Base-by-base conservation (phyloP, 1,140 invertebrate species). In the Drosophila yakuba region DNA sequence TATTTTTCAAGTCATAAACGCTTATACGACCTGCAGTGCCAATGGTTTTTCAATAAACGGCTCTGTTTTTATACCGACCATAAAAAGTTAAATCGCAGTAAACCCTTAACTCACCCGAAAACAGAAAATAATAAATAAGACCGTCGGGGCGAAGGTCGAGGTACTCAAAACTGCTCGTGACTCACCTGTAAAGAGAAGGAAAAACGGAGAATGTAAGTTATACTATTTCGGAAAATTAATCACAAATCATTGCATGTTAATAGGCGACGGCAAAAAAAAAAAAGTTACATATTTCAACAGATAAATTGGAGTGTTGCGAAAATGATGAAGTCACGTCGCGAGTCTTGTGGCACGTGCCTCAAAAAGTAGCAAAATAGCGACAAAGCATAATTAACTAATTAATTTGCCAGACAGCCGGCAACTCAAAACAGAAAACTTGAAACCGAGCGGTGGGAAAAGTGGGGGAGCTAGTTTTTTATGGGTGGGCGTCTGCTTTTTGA, bases 321-420 rank as follows among this genome's bases (percentile, higher is more conserved):
- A 62, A 69, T 71, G 64, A 81, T 86, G 59, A 78, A 84, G 76
- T 80, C 81, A 85, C 72, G 73, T 79, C 58, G 57, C 38, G 32
- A 48, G 25, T 48, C 45, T 52, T 39, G 44, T 38, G 61, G 43
- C 81, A 85, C 82, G 82, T 85, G 78, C 74, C 76, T 23, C 39
- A 17, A 41, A 44, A 62, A 25, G 10, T 36, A 6, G 38, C 15
- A 54, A 79, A 78, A 54, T 55, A 75, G 56, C 74, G 72, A 69
- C 63, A 69, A 66, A 80, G 68, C 68, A 69, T 86, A 88, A 78
- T 85, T 78, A 86, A 77, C 83, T 82, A 86, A 86, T 86, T 86
- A 82, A 86, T 88, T 82, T 72, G 74, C 69, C 58, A 52, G 72
- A 74, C 68, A 50, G 68, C 25, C 44, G 54, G 36, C 43, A 45